Evolutionary conservation across 2,888 invertebrate genomes (phyloP), one percentile per base, ranked within the genome.

Genomic region (Drosophila percnosoma): DNA sequence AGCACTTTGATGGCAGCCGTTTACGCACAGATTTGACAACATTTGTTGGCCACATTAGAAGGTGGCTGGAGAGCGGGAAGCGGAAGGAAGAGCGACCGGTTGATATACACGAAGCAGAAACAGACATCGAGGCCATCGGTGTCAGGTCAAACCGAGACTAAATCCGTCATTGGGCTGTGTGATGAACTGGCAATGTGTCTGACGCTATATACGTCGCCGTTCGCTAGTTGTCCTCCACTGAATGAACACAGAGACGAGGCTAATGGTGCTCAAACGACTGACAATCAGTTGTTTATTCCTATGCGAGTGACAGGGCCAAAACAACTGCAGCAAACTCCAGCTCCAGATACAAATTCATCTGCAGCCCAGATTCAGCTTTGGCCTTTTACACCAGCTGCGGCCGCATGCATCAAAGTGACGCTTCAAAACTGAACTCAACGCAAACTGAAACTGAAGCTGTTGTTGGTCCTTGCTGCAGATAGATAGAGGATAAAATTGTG

Each of bases 151-250:
- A 87, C 75, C 83, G 68, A 82, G 77, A 82, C 73, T 75, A 77
- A 90, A 88, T 86, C 83, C 72, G 75, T 85, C 83, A 88, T 79
- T 85, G 83, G 75, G 66, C 65, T 61, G 62, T 76, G 89, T 89
- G 87, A 87, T 90, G 90, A 90, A 89, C 90, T 87, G 87, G 90
- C 87, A 89, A 87, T 90, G 86, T 86, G 90, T 86, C 83, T 74
- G 86, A 53, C 67, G 58, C 49, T 68, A 54, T 53, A 45, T 60
- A 58, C 31, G 55, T 21, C 53, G 49, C 27, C 65, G 45, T 36
- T 63, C 36, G 51, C 61, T 61, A 60, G 71, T 66, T 79, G 80
- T 69, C 38, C 59, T 57, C 48, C 61, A 31, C 13, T 33, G 33
- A 7, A 33, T 54, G 54, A 40, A 55, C 54, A 31, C 15, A 13